Percentiles rank a stretch among this genome's conserved stretches.
phyloP scores from a whole-genome alignment of 2,888 invertebrate genomes.

The Dyspetes luteomarginatus region DNA sequence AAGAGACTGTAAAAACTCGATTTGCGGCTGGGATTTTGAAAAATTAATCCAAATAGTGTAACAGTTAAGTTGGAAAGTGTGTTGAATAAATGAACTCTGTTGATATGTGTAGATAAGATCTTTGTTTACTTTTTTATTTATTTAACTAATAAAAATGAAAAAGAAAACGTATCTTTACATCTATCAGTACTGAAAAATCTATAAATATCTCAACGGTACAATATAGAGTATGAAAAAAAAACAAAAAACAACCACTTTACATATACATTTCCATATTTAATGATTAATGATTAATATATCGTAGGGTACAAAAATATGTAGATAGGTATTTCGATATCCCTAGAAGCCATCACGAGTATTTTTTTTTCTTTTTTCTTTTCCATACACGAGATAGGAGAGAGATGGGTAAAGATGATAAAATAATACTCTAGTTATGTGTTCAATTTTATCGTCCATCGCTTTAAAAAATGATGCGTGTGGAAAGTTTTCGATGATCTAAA shows the following conservation, averaged over 20 bases:
- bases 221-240: constrained; percentile 50
- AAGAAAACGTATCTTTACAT: constrained; percentile 56
- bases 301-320: constrained; percentile 52
- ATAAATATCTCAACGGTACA: constrained; percentile 64
- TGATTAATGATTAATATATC: constrained; percentile 34
- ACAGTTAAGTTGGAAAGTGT: neutral
- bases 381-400: constrained; percentile 29
- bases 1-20: neutral
- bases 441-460: constrained; percentile 22
- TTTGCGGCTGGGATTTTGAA: neutral
- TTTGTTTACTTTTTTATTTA: constrained; percentile 58
- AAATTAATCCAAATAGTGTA: neutral
- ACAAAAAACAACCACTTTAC: constrained; percentile 56
- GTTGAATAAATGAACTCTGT: constrained; percentile 26
- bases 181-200: constrained; percentile 59
- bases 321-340: constrained; percentile 56
- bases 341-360: constrained; percentile 56
- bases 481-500: neutral
- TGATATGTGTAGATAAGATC: constrained; percentile 38
- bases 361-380: constrained; percentile 31
- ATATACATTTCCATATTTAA: constrained; percentile 64
- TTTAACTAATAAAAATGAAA: too few species aligned
- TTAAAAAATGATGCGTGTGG: neutral
- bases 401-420: constrained; percentile 63
- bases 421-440: constrained; percentile 73